These are phyloP conservation scores for Amblyopsis rosae DNA, from an alignment of 2,113 vertebrate species.

Conservation along the genomic window DNA sequence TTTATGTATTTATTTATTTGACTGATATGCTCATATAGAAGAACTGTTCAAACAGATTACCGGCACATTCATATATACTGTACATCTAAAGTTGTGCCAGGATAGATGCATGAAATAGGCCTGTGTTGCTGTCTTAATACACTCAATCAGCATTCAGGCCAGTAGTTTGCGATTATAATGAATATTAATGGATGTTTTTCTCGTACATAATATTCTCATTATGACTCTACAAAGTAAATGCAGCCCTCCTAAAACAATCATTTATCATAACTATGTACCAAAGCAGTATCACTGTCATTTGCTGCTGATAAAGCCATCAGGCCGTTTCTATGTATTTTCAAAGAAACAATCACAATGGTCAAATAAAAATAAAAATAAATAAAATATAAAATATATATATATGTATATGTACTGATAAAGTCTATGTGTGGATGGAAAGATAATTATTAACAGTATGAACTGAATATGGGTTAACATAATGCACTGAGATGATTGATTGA, in stretches of 20 bases:
- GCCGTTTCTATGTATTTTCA: slow-evolving; percentile 37
- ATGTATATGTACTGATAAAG: too few relatives aligned
- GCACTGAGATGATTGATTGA: not conserved
- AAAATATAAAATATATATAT: too few relatives aligned
- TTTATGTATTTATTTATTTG: not conserved
- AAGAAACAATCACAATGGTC: slow-evolving; percentile 1
- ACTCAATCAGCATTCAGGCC: slow-evolving; percentile 74
- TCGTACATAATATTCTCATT: slow-evolving; percentile 78
- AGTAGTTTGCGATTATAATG: slow-evolving; percentile 76
- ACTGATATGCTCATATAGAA: not conserved
- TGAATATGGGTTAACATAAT: not conserved
- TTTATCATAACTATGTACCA: slow-evolving; percentile 74
- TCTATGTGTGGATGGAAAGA: not conserved
- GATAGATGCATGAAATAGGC: slow-evolving; percentile 49
- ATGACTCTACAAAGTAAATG: slow-evolving; percentile 78
- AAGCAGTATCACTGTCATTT: slow-evolving; percentile 65
- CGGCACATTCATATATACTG: too few relatives aligned
- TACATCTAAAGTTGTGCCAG: not conserved
- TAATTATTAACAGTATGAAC: slow-evolving; percentile 1
- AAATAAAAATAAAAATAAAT: not conserved
- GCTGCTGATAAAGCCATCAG: slow-evolving; percentile 61
- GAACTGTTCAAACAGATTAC: not conserved
- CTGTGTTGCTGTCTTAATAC: slow-evolving; percentile 42
- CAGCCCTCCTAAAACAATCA: slow-evolving; percentile 74
- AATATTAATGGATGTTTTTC: slow-evolving; percentile 80